Base-by-base conservation (phyloP, 2,113 vertebrate species). In the Heliornis fulica region DNA sequence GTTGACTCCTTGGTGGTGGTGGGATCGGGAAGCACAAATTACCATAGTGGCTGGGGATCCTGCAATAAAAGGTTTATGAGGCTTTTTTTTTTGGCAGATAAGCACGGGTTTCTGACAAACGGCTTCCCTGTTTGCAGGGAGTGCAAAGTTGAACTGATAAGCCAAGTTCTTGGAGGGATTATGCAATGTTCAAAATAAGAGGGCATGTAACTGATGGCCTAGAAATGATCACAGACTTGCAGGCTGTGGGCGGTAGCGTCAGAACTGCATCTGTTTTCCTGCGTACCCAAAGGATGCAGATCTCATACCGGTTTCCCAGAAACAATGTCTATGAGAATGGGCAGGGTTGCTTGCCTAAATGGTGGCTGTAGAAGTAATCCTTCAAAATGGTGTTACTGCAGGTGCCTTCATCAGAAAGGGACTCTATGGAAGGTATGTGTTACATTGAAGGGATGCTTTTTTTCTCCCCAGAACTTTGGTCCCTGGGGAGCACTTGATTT, bases 91-190 rank as follows among this genome's bases (percentile, higher is more conserved):
- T 94, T 94, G 95, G 92, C 90, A 93, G 79, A 77, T 83, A 74
- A 69, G 92, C 32, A 15, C 66, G 70, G 63, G 38, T 90, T 94
- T 89, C 63, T 92, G 79, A 88, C 91, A 90, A 94, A 90, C 89
- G 93, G 79, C 69, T 96, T 97, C 88, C 90, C 90, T 96, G 88
- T 96, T 95, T 94, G 92, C 76, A 92, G 51, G 64, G 79, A 94
- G 95, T 81, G 76, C 88, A 96, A 95, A 96, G 94, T 95, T 95
- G 92, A 96, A 92, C 53, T 96, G 94, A 97, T 96, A 96, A 96
- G 64, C 79, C 85, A 88, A 83, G 92, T 90, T 94, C 94, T 96
- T 90, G 51, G 46, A 88, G 90, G 56, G 71, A 45, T 95, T 96
- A 86, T 2, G 36, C 88, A 96, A 94, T 60, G 20, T 43, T 93